Evolutionary conservation across 1,140 invertebrate species (phyloP), one percentile per base, ranked within the genome.

Genomic region (Seison nebaliae): DNA sequence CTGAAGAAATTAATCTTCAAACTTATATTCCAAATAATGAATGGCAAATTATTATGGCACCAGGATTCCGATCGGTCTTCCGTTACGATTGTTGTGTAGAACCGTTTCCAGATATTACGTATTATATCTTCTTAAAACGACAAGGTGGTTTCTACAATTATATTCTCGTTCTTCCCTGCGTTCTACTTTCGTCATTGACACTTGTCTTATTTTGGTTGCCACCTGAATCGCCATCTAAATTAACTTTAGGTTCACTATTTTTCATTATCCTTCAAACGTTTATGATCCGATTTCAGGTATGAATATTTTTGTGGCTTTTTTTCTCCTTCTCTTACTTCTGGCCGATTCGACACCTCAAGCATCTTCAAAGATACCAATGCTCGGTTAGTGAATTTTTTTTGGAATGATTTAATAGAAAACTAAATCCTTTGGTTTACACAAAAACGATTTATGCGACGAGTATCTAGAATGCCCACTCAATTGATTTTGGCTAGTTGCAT

Each of bases 151-250:
- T 59, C 46, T 60, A 59, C 42, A 58, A 51, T 36, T 58, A 55
- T 45, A 60, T 59, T 39, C 44, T 60, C 24, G 53, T 60, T 12
- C 45, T 60, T 32, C 58, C 58, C 5, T 49, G 47, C 23, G 54
- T 57, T 3, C 46, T 60, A 11, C 44, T 61, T 15, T 59, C 57
- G n/a, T 55, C 48, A 8, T 44, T 61, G 18, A 60, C 57, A 9
- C 26, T 30, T 38, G 55, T 59, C 14, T 47, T 61, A 7, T 60
- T 61, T 47, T 61, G 57, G 56, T 45, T 60, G 24, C 57, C 57
- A 8, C 59, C 52, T 7, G 59, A 61, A 44, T 57, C 56, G 12
- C 57, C 57, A 20, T 55, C 59, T 28, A 61, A 61, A 47, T 54
- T 61, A 50, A 52, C 56, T 42, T 45, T 61, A 20, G 57, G 57